phyloP scores from a whole-genome alignment of 2,113 vertebrate genomes.

The Hydrolagus affinis region DNA sequence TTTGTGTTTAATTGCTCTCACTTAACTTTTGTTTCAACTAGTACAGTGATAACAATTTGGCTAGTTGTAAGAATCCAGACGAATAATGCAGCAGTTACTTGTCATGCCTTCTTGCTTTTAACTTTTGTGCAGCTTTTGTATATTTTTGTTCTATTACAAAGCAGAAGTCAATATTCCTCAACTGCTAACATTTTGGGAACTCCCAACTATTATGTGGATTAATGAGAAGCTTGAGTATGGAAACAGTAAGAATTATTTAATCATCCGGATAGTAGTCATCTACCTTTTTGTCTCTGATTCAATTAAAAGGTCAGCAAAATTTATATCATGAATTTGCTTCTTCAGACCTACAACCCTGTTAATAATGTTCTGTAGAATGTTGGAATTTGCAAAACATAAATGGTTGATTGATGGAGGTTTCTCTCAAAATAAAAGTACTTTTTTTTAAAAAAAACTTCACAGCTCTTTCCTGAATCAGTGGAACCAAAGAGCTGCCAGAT shows the following conservation, averaged over 20 bases:
- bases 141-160: neutral
- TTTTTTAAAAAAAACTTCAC: no score
- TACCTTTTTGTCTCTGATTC: neutral
- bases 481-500: no score
- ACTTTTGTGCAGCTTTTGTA: neutral
- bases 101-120: neutral
- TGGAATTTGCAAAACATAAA: no score
- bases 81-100: neutral
- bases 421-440: no score
- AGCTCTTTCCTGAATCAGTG: no score
- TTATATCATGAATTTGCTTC: neutral
- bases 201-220: neutral
- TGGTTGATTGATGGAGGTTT: no score
- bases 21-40: neutral
- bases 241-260: neutral
- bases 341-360: no score
- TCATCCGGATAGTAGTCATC: neutral
- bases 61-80: neutral
- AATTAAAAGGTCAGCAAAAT: neutral
- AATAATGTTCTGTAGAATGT: no score
- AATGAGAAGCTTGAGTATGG: neutral
- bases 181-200: neutral
- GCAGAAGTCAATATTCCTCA: neutral
- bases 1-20: neutral
- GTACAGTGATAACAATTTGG: neutral